Evolutionary conservation across 2,797 vertebrate genomes (phyloP), one percentile per base, ranked within the genome.

Genomic region (Eptatretus atami): DNA sequence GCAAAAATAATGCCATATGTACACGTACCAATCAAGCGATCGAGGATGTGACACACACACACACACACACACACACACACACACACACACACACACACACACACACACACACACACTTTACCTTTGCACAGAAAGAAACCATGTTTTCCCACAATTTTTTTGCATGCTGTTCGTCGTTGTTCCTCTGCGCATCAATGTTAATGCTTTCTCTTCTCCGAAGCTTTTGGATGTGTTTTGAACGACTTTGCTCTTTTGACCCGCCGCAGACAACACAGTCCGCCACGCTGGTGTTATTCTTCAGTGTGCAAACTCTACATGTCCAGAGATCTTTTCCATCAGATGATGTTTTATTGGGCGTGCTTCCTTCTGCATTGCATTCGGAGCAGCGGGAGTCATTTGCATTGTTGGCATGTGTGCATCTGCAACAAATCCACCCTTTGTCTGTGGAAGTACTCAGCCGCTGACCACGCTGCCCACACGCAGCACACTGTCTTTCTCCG

Each of bases 101-200:
- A 44, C 31, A 44, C 6, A 44, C 31, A 44, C 31, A 44, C 31
- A 44, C 31, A 44, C 31, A 44, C 31, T 44, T 44, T 44, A 44
- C 31, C 31, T 44, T 44, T 44, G 4, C 31, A 44, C 31, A 44
- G 31, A 52, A 57, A 57, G 24, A 80, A 71, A 94, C 86, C 0
- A 98, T 98, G 72, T 93, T 90, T 68, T 98, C 90, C 88, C 78
- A 86, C 11, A 95, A 80, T 52, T 87, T 88, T 70, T 92, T 95
- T 75, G 90, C 90, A 69, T 92, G 86, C 1, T 87, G 87, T 70
- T 95, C 90, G 0, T 98, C 90, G 0, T 82, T 92, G 66, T 84
- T 81, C 13, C 90, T 74, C 11, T 84, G 78, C 64, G 84, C 86
- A 69, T 98, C 88, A 54, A 86, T 88, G 0, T 87, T 82, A 76